A percentile compares a stretch with the other conserved stretches of the same genome.
phyloP scores from a whole-genome alignment of 2,888 invertebrate genomes.

The Platycnemis pennipes region DNA sequence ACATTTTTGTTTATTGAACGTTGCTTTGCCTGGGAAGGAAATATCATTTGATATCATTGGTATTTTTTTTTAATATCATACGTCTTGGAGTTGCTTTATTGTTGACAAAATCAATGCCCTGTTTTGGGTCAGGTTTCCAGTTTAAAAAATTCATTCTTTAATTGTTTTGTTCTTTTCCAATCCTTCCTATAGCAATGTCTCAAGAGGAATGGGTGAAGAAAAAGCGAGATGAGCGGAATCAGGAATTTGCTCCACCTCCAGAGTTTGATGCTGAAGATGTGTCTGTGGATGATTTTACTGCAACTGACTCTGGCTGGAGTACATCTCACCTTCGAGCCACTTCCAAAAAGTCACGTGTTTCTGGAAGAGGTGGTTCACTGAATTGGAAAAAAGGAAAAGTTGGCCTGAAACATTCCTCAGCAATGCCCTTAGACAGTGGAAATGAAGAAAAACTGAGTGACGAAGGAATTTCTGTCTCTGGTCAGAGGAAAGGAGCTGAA shows the following conservation, averaged over 20 bases:
- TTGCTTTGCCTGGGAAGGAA: too few species aligned
- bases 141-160: slow-evolving; percentile 78
- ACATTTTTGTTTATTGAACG: too few species aligned
- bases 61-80: background rate
- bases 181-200: slow-evolving; percentile 80
- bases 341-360: background rate
- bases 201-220: slow-evolving; percentile 90
- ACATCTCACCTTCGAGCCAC: background rate
- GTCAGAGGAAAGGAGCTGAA: slow-evolving; percentile 79
- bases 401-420: background rate
- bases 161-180: slow-evolving; percentile 43
- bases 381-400: background rate
- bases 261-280: slow-evolving; percentile 71
- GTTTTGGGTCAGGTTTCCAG: background rate
- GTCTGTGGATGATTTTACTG: slow-evolving; percentile 56
- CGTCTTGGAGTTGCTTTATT: too few species aligned
- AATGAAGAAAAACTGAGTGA: slow-evolving; percentile 23
- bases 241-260: slow-evolving; percentile 89
- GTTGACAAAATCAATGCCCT: too few species aligned
- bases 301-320: background rate
- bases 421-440: background rate
- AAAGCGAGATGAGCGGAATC: slow-evolving; percentile 85
- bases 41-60: too few species aligned
- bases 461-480: background rate
- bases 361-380: background rate